phyloP scores from a whole-genome alignment of 2,888 invertebrate genomes.

The Amphipyra berbera region DNA sequence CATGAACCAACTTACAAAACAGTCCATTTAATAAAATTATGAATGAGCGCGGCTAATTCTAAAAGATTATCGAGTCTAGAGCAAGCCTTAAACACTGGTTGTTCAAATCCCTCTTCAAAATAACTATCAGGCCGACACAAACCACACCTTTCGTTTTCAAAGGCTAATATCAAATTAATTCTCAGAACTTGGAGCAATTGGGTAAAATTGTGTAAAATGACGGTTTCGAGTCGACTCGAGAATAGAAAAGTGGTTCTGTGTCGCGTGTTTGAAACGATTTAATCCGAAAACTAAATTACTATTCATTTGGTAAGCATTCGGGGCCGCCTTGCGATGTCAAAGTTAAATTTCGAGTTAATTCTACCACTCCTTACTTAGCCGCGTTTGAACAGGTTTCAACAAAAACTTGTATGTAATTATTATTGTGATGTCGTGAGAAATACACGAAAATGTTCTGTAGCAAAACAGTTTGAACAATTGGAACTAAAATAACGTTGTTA shows the following conservation, averaged over 20 bases:
- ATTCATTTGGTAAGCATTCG: conserved; percentile 88
- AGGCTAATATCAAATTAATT: conserved; percentile 90
- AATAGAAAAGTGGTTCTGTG: conserved; percentile 89
- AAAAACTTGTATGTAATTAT: conserved; percentile 62
- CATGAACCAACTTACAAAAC: conserved; percentile 59
- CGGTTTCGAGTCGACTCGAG: conserved; percentile 84
- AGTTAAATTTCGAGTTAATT: conserved; percentile 80
- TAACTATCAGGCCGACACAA: conserved; percentile 83
- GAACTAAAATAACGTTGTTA: conserved; percentile 30
- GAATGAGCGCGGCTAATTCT: conserved; percentile 77
- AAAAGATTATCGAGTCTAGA: conserved; percentile 82
- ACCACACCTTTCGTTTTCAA: conserved; percentile 89
- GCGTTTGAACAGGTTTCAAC: conserved; percentile 55
- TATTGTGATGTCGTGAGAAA: conserved; percentile 60
- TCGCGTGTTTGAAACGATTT: conserved; percentile 89
- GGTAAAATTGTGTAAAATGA: conserved; percentile 90
- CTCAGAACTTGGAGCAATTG: conserved; percentile 88
- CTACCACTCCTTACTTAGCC: conserved; percentile 59
- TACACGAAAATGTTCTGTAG: conserved; percentile 36
- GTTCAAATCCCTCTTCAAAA: conserved; percentile 83
- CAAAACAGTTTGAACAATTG: conserved; percentile 41
- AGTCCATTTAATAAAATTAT: conserved; percentile 72
- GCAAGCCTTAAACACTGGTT: conserved; percentile 83
- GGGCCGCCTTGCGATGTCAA: conserved; percentile 84
- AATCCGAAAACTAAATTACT: conserved; percentile 89